Conservation (phyloP, 2,888 invertebrate species). For the Entomobrya proxima region DNA sequence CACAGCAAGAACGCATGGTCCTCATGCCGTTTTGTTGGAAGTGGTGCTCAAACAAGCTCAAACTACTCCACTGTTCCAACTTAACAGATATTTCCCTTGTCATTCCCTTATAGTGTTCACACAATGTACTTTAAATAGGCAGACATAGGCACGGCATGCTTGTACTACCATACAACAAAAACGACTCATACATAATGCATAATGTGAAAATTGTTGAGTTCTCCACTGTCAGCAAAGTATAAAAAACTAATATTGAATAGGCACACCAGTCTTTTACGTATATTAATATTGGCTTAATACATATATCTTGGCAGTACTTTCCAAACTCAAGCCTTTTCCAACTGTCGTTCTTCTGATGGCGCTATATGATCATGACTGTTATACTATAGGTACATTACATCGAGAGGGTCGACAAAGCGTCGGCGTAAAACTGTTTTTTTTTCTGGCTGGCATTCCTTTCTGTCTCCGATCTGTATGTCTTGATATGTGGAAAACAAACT, state of each 20-base stretch:
- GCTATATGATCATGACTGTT: neutral
- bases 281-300: too few species aligned
- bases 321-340: too few species aligned
- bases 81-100: neutral
- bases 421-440: constrained; percentile 11
- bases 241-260: too few species aligned
- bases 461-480: constrained; percentile 5
- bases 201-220: constrained; percentile 18
- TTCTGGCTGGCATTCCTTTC: neutral
- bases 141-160: too few species aligned
- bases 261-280: too few species aligned
- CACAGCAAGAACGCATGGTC: neutral
- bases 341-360: too few species aligned
- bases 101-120: too few species aligned
- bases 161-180: too few species aligned
- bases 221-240: too few species aligned
- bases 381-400: neutral
- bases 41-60: neutral
- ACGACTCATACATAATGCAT: neutral
- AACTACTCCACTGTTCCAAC: neutral
- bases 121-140: too few species aligned
- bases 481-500: constrained; percentile 10
- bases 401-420: constrained; percentile 16
- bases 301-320: too few species aligned
- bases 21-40: neutral